Evolutionary conservation across 2,888 invertebrate species (phyloP).

Genomic region (Torymus auratus): DNA sequence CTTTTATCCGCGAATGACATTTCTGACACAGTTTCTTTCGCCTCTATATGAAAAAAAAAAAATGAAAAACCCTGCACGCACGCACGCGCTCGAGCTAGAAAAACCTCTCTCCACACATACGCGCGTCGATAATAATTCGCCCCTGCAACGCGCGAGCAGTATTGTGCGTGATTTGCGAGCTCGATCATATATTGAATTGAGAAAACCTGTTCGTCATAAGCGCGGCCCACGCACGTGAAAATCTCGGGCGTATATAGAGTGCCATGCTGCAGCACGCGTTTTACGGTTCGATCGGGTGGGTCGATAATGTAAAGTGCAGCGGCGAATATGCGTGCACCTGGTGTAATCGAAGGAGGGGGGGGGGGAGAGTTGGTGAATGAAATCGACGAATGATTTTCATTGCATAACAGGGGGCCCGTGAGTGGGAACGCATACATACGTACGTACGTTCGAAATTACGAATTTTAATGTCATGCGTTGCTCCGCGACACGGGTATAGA

Average conservation of each 20-base stretch:
- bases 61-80: no score
- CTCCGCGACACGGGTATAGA: no score
- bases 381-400: slow-evolving; percentile 4
- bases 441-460: no score
- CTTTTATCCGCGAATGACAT: slow-evolving; percentile 20
- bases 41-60: neutral
- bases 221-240: neutral
- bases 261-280: no score
- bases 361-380: no score
- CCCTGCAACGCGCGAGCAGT: neutral
- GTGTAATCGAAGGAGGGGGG: no score
- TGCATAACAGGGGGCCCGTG: neutral
- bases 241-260: neutral
- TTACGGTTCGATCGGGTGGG: no score
- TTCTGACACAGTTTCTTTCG: slow-evolving; percentile 13
- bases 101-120: neutral
- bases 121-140: slow-evolving; percentile 33
- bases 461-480: no score
- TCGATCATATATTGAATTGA: neutral
- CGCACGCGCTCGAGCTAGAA: no score
- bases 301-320: no score
- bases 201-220: neutral
- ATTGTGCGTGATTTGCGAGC: slow-evolving; percentile 44
- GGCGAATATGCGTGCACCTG: no score
- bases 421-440: no score